These are phyloP conservation scores for Strigamia crassipes DNA, from an alignment of 2,888 invertebrate genomes.

Conservation along the genomic window DNA sequence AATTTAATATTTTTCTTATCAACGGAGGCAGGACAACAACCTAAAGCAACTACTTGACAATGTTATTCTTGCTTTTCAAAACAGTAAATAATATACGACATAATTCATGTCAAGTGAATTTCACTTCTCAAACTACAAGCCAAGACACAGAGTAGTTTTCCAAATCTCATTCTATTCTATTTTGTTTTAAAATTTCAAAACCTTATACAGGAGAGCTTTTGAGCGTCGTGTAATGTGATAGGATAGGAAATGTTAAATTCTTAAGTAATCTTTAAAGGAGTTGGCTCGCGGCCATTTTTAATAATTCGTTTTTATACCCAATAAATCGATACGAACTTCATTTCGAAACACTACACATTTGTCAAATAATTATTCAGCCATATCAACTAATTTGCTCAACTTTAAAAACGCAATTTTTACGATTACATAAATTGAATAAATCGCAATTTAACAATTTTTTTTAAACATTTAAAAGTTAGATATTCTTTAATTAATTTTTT, in stretches of 20 bases:
- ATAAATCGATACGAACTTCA: background rate
- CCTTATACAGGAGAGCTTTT: background rate
- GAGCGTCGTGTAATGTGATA: background rate
- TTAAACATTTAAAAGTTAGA: too few relatives aligned
- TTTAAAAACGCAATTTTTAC: too few relatives aligned
- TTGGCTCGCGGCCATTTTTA: background rate
- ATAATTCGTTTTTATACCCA: background rate
- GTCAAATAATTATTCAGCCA: too few relatives aligned
- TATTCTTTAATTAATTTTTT: too few relatives aligned
- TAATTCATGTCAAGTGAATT: conserved; percentile 9
- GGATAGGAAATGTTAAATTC: background rate
- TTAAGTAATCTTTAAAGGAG: background rate
- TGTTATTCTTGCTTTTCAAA: conserved; percentile 18
- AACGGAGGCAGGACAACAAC: conserved; percentile 1
- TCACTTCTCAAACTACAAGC: background rate
- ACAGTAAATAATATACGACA: conserved; percentile 15
- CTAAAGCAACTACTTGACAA: conserved; percentile 7
- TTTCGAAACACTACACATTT: background rate
- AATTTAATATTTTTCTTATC: conserved; percentile 8
- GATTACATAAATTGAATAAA: too few relatives aligned
- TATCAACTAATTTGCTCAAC: too few relatives aligned
- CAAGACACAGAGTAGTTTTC: too few relatives aligned
- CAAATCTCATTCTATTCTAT: too few relatives aligned
- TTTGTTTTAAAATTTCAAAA: background rate
- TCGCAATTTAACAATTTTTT: too few relatives aligned